Evolutionary conservation across 1,140 invertebrate species (phyloP).

Genomic region (Drosophila tristis): DNA sequence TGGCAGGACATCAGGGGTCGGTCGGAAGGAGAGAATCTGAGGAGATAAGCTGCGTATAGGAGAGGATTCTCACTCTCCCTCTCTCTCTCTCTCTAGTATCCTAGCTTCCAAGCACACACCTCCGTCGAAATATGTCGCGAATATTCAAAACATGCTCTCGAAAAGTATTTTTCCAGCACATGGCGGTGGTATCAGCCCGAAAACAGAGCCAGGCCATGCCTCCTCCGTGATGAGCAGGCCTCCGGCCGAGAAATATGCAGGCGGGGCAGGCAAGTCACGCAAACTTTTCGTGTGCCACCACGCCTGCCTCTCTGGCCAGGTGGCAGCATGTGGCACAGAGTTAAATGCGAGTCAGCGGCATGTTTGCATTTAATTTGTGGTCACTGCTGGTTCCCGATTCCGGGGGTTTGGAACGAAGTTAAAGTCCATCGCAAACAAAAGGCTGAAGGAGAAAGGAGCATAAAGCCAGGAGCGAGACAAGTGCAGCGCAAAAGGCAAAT

Average conservation of each 20-base stretch:
- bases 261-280: slow-evolving; percentile 61
- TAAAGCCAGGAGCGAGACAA: slow-evolving; percentile 31
- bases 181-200: slow-evolving; percentile 40
- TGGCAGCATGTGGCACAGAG: slow-evolving; percentile 41
- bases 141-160: slow-evolving; percentile 80
- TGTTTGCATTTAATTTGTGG: slow-evolving; percentile 59
- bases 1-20: slow-evolving; percentile 27
- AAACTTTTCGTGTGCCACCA: slow-evolving; percentile 37
- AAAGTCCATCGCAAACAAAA: slow-evolving; percentile 40
- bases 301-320: slow-evolving; percentile 15
- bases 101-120: background rate
- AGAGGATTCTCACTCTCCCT: slow-evolving; percentile 16
- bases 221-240: slow-evolving; percentile 26
- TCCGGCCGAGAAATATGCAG: slow-evolving; percentile 64
- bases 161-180: slow-evolving; percentile 71
- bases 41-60: slow-evolving; percentile 76
- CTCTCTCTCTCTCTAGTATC: slow-evolving; percentile 9
- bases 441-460: slow-evolving; percentile 23
- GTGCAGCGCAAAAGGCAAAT: slow-evolving; percentile 56
- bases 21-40: slow-evolving; percentile 28
- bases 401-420: slow-evolving; percentile 9
- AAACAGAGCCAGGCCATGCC: slow-evolving; percentile 5
- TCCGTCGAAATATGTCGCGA: slow-evolving; percentile 64
- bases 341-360: slow-evolving; percentile 27
- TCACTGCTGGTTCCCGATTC: slow-evolving; percentile 2